These are phyloP conservation scores for Arctia plantaginis DNA, from an alignment of 2,888 invertebrate genomes.

Conservation along the genomic window DNA sequence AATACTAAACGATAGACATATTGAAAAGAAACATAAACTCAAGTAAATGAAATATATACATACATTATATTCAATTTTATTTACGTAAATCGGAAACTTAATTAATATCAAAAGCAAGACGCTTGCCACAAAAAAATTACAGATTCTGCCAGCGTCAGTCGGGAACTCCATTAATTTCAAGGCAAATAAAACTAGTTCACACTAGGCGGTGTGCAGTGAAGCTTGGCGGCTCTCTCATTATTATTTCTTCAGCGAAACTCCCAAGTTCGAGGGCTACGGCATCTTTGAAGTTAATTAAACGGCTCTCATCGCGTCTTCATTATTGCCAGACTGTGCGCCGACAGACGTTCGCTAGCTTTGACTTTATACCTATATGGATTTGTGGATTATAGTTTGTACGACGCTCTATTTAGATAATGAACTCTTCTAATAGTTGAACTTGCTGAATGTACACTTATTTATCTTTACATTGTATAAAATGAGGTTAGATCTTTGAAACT, in stretches of 20 bases:
- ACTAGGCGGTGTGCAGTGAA: conserved; percentile 40
- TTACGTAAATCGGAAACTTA: conserved; percentile 18
- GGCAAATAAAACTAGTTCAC: conserved; percentile 45
- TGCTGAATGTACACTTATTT: background rate
- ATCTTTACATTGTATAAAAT: background rate
- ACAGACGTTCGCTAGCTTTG: conserved; percentile 38
- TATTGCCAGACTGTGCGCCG: conserved; percentile 59
- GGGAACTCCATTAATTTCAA: conserved; percentile 35
- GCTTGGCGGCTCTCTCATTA: conserved; percentile 63
- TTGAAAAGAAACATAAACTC: too few relatives aligned
- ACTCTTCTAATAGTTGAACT: background rate
- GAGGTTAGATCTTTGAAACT: too few relatives aligned
- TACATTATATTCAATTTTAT: background rate
- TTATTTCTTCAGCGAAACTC: conserved; percentile 70
- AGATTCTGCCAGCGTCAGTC: conserved; percentile 15
- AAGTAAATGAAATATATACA: too few relatives aligned
- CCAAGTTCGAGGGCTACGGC: conserved; percentile 64
- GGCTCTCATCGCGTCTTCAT: conserved; percentile 74
- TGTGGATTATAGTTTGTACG: conserved; percentile 17
- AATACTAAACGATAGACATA: too few relatives aligned
- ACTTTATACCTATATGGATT: conserved; percentile 24
- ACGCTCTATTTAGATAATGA: conserved; percentile 3
- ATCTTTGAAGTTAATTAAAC: conserved; percentile 81
- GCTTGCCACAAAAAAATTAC: background rate
- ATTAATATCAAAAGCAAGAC: background rate